Conservation (phyloP, 2,113 vertebrate genomes). For the Rhinolophus sinicus region DNA sequence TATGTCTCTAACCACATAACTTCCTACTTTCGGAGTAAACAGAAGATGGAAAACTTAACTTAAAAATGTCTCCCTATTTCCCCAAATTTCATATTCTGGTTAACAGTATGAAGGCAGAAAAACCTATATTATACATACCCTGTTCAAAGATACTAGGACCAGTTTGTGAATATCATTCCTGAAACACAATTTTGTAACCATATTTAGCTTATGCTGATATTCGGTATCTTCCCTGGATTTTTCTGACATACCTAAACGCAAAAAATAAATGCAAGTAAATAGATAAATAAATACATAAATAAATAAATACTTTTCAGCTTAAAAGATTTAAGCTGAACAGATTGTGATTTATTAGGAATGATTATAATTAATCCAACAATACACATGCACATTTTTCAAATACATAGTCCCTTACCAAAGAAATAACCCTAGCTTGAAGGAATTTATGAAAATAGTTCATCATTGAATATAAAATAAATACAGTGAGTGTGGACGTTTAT, state of each 20-base stretch:
- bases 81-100: background rate
- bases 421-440: background rate
- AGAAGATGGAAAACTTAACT: background rate
- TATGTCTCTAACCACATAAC: background rate
- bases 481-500: background rate
- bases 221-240: conserved; percentile 86
- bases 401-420: background rate
- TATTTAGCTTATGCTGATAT: conserved; percentile 86
- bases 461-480: conserved; percentile 15
- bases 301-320: background rate
- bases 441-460: background rate
- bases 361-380: background rate
- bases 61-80: background rate
- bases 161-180: conserved; percentile 91
- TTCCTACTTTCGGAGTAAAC: background rate
- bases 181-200: conserved; percentile 93
- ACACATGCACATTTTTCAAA: background rate
- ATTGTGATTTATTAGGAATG: background rate
- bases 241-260: conserved; percentile 78
- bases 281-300: background rate
- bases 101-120: conserved; percentile 16
- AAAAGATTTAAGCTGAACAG: background rate
- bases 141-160: conserved; percentile 93
- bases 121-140: conserved; percentile 84
- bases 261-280: background rate